These are phyloP conservation scores for Drosophila borborema DNA, from an alignment of 2,888 invertebrate species.

Conservation along the genomic window DNA sequence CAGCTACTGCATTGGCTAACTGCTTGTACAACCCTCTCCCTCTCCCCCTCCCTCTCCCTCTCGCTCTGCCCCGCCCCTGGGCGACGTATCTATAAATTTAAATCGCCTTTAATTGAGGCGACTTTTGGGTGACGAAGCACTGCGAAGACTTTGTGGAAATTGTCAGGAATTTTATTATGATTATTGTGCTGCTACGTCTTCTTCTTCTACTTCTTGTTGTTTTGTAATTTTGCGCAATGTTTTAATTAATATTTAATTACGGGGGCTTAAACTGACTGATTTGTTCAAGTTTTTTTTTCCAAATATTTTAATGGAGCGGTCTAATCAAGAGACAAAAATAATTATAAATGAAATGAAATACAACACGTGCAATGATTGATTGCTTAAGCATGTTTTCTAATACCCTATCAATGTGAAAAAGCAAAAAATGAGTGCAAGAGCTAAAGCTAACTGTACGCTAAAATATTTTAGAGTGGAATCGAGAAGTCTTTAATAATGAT, in stretches of 20 bases:
- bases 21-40: constrained; percentile 2
- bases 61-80: background rate
- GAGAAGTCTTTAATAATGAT: no score
- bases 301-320: constrained; percentile 37
- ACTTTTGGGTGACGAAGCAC: constrained; percentile 71
- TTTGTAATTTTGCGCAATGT: constrained; percentile 45
- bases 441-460: no score
- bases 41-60: background rate
- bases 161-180: constrained; percentile 38
- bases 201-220: constrained; percentile 1
- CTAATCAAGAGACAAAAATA: constrained; percentile 41
- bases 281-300: constrained; percentile 18
- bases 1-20: constrained; percentile 57
- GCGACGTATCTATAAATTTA: constrained; percentile 74
- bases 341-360: constrained; percentile 4
- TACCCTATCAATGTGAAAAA: background rate
- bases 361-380: constrained; percentile 78
- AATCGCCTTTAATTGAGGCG: constrained; percentile 76
- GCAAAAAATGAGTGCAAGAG: background rate
- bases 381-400: constrained; percentile 56
- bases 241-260: constrained; percentile 61
- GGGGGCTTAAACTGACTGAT: constrained; percentile 57
- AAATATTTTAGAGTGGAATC: no score
- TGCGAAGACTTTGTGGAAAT: constrained; percentile 33
- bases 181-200: background rate